phyloP scores from a whole-genome alignment of 2,888 invertebrate species.

The Meiosimyza decipiens region DNA sequence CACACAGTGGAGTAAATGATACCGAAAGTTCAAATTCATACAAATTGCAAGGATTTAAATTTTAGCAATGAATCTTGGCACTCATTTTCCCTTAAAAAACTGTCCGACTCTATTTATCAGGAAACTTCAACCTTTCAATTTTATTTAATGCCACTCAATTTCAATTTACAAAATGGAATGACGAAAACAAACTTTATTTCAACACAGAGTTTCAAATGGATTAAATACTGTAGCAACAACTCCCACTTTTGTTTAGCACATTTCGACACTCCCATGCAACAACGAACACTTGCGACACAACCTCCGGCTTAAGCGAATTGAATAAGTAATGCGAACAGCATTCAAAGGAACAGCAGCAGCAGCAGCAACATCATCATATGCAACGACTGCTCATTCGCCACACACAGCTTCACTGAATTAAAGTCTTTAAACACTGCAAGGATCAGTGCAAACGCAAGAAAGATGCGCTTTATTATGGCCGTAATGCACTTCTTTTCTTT shows the following conservation, averaged over 20 bases:
- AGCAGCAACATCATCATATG: constrained; percentile 7
- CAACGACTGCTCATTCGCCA: not conserved
- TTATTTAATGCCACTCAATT: no score
- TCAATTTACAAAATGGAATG: no score
- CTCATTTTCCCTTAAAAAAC: no score
- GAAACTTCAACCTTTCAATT: no score
- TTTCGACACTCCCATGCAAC: not conserved
- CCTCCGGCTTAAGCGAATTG: constrained; percentile 27
- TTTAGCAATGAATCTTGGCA: no score
- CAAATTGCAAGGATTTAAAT: no score
- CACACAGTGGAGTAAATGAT: no score
- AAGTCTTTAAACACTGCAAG: constrained; percentile 21
- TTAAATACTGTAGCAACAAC: not conserved
- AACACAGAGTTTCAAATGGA: no score
- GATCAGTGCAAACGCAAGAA: not conserved
- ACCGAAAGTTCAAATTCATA: no score
- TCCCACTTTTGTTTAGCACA: not conserved
- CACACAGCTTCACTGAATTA: constrained; percentile 27
- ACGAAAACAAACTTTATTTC: no score
- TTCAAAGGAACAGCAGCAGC: constrained; percentile 16
- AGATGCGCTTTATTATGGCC: not conserved
- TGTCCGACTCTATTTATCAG: no score
- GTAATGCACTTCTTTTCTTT: not conserved
- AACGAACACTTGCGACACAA: constrained; percentile 6
- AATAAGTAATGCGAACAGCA: constrained; percentile 27